Evolutionary conservation across 2,888 invertebrate species (phyloP), one percentile per base, ranked within the genome.

Genomic region (Polia nebulosa): DNA sequence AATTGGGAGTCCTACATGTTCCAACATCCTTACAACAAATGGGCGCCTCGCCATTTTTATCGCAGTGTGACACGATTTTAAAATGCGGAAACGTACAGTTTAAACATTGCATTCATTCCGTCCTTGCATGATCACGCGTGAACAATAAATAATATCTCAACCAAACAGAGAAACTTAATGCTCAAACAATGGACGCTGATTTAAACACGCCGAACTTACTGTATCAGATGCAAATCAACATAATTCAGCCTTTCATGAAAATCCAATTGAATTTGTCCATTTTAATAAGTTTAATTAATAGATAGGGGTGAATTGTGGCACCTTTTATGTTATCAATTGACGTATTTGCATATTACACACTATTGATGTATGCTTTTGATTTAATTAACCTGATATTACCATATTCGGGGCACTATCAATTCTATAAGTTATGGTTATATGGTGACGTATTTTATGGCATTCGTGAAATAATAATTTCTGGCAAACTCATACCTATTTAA

Each of bases 221-320:
- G 61, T 69, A 79, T 79, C 73, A 70, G 77, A 67, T 36, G 52
- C 45, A 64, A 77, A 80, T 80, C 73, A 70, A 67, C 80, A 73
- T 79, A 73, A 80, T 79, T 80, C 78, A 76, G 56, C 52, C 59
- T 65, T 63, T 60, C 68, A 79, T 76, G 80, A 69, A 72, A 72
- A 56, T 75, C 64, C 68, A 68, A 73, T 80, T 68, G 49, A 78
- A 78, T 79, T 68, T 72, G 76, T 79, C 72, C 62, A 76, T 76
- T 78, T 79, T 72, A 76, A 79, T 79, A 72, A 72, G 70, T 76
- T 72, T 68, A 76, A 81, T 81, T 81, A 81, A 81, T 81, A 81
- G 81, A 81, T 81, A 79, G 69, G 64, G 64, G 64, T 81, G 56
- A 76, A 69, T 60, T 71, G 75, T 71, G 44, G 32, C 57, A 53